Conservation (phyloP, 2,888 invertebrate genomes). For the Phaedon cochleariae region DNA sequence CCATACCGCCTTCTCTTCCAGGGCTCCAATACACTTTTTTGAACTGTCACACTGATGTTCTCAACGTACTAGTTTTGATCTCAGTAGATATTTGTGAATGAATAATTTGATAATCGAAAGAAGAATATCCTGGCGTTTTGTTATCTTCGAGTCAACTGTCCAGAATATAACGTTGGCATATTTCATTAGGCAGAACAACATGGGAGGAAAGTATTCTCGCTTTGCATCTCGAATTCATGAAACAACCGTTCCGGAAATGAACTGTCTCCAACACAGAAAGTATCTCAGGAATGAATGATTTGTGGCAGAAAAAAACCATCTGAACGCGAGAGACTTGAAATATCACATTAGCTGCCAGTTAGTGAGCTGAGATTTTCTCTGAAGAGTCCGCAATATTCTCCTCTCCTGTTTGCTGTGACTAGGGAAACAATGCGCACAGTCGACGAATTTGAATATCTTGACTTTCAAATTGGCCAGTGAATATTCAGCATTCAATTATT, state of each 20-base stretch:
- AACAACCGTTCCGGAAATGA: background rate
- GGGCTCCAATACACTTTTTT: too few species aligned
- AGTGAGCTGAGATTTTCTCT: background rate
- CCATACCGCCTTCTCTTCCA: too few species aligned
- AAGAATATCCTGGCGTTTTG: too few species aligned
- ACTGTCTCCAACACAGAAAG: background rate
- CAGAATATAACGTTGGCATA: too few species aligned
- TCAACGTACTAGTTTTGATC: too few species aligned
- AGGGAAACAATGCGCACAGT: background rate
- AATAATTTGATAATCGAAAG: too few species aligned
- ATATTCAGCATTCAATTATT: too few species aligned
- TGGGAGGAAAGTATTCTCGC: background rate
- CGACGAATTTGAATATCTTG: background rate
- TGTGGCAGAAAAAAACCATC: background rate
- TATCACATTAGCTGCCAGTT: background rate
- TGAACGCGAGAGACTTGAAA: background rate
- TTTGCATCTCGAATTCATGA: background rate
- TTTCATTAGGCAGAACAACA: background rate
- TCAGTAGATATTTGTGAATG: too few species aligned
- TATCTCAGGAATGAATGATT: background rate
- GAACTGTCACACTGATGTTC: too few species aligned
- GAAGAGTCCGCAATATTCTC: background rate
- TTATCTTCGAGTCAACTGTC: too few species aligned
- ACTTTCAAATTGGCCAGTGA: background rate
- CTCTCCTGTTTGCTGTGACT: background rate